Evolutionary conservation across 2,113 vertebrate species (phyloP).

Genomic region (Oncorhynchus gorbuscha): DNA sequence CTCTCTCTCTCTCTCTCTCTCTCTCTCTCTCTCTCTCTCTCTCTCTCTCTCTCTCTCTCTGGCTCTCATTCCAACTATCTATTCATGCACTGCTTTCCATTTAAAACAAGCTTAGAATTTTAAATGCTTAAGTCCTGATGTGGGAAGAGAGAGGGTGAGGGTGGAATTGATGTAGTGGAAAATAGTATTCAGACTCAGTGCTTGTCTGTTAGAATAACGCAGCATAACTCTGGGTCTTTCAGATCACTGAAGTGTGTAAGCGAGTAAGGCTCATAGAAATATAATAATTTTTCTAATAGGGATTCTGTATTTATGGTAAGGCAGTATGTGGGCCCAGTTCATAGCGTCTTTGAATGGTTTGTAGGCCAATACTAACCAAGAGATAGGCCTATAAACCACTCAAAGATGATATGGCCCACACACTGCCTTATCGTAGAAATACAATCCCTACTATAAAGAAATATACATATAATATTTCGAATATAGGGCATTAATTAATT

Average conservation of each 20-base stretch:
- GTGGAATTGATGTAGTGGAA: background rate
- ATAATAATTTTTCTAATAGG: too few species aligned
- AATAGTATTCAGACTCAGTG: background rate
- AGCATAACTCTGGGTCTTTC: background rate
- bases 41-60: background rate
- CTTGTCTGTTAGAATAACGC: background rate
- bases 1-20: too few species aligned
- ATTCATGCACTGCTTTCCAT: constrained; percentile 20
- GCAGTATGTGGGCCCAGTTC: too few species aligned
- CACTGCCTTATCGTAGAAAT: too few species aligned
- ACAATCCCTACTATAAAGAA: too few species aligned
- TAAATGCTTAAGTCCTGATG: background rate
- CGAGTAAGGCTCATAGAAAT: background rate
- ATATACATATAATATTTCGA: too few species aligned
- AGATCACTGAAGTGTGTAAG: background rate
- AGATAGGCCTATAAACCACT: too few species aligned
- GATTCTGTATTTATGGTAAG: too few species aligned
- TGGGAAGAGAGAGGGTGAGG: background rate
- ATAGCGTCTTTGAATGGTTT: too few species aligned
- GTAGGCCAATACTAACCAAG: too few species aligned
- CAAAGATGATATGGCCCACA: too few species aligned
- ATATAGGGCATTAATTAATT: too few species aligned
- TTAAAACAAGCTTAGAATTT: constrained; percentile 16
- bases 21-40: background rate
- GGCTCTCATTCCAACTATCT: constrained; percentile 11